phyloP scores from a whole-genome alignment of 2,888 invertebrate genomes.

The Scaptomyza cyrtandrae region DNA sequence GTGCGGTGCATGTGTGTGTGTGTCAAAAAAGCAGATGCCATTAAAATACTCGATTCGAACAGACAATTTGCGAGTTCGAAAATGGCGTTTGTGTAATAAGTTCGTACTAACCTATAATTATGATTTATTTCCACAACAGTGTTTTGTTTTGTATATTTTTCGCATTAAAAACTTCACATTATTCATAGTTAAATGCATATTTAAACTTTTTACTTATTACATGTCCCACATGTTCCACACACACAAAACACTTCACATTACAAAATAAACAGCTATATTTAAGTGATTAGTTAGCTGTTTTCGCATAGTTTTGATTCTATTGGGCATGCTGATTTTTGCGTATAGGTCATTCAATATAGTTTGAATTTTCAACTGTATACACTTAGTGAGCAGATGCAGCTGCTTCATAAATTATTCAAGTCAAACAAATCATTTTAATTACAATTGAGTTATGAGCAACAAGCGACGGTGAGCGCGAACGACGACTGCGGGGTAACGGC shows the following conservation, averaged over 20 bases:
- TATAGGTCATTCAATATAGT: not conserved
- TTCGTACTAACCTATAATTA: not conserved
- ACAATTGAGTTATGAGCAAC: slow-evolving; percentile 22
- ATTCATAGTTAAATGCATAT: not conserved
- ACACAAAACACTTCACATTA: slow-evolving; percentile 11
- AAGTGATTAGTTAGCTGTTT: no score
- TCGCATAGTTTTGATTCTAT: no score
- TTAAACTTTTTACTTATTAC: not conserved
- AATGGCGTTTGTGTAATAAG: not conserved
- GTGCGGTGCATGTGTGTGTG: not conserved
- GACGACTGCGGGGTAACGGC: slow-evolving; percentile 23
- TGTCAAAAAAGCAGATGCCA: no score
- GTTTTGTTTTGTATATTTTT: not conserved
- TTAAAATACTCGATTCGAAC: not conserved
- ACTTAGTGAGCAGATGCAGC: not conserved
- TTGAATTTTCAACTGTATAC: not conserved
- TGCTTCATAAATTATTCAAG: slow-evolving; percentile 25
- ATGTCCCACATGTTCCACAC: not conserved
- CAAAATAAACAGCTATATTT: not conserved
- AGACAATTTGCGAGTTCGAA: not conserved
- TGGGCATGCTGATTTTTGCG: no score
- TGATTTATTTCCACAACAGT: not conserved
- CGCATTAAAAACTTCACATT: not conserved
- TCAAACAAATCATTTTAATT: slow-evolving; percentile 57
- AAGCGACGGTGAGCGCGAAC: slow-evolving; percentile 1